A percentile compares a stretch with the other conserved stretches of the same genome.
These are phyloP conservation scores for Tragelaphus buxtoni DNA, from an alignment of 2,113 vertebrate genomes.

Conservation along the genomic window DNA sequence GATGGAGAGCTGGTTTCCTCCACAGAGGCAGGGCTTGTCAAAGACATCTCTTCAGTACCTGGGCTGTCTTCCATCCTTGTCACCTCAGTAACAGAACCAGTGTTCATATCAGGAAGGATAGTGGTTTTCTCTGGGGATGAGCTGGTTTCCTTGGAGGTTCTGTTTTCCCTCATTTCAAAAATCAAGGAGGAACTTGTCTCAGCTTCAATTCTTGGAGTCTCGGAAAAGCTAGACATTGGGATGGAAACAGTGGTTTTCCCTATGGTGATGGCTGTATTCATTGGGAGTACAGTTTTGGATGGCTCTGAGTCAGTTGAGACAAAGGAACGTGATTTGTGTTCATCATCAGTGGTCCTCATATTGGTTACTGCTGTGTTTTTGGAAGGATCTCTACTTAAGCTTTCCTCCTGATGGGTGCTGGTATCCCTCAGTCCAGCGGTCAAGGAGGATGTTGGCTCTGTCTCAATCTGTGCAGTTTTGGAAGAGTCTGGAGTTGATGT, in stretches of 20 bases:
- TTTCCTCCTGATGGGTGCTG: background rate
- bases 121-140: background rate
- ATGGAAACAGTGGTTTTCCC: background rate
- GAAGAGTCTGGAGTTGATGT: background rate
- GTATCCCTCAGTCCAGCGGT: fast-evolving
- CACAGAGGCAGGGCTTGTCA: background rate
- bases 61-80: background rate
- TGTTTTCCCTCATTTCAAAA: background rate
- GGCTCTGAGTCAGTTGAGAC: background rate
- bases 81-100: background rate
- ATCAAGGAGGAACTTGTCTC: background rate
- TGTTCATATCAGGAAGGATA: background rate
- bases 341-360: background rate
- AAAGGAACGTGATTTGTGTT: background rate
- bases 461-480: background rate
- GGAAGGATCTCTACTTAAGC: background rate
- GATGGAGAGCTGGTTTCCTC: background rate
- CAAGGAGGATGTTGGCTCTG: background rate
- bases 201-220: too few species aligned
- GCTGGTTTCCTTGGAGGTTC: background rate
- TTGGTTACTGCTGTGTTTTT: background rate
- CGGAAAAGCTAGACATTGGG: background rate
- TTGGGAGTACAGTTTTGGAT: too few species aligned
- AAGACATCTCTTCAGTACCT: background rate
- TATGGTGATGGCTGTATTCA: background rate